A percentile compares a stretch with the other conserved stretches of the same genome.
These are phyloP conservation scores for Bedellia somnulentella DNA, from an alignment of 2,888 invertebrate genomes.

Conservation along the genomic window DNA sequence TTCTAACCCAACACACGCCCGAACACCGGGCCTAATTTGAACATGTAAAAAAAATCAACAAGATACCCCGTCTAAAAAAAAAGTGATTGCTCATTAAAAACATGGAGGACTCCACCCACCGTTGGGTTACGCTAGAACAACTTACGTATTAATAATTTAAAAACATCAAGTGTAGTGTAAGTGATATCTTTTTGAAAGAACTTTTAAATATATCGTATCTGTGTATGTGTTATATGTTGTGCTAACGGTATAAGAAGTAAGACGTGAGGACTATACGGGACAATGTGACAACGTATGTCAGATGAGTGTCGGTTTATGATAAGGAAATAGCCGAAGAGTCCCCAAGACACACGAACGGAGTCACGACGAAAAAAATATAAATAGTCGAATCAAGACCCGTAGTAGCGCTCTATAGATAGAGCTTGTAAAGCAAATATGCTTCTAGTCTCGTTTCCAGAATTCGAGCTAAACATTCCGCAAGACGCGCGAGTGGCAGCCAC, in stretches of 20 bases:
- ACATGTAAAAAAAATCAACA: not conserved
- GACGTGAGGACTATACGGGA: too few species aligned
- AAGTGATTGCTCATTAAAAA: not conserved
- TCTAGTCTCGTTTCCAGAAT: constrained; percentile 3
- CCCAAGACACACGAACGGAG: not conserved
- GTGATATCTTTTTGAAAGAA: too few species aligned
- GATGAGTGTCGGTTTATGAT: too few species aligned
- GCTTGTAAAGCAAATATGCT: constrained; percentile 15
- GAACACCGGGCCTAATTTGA: not conserved
- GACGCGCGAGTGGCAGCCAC: too few species aligned
- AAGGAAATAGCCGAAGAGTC: too few species aligned
- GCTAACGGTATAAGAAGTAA: too few species aligned
- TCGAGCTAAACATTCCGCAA: constrained; percentile 10
- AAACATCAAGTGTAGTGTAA: too few species aligned
- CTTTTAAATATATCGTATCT: too few species aligned
- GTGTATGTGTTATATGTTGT: too few species aligned
- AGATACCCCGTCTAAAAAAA: not conserved
- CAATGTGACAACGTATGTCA: too few species aligned
- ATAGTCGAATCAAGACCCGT: not conserved
- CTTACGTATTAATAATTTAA: too few species aligned
- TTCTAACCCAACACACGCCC: too few species aligned
- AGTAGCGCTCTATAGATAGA: constrained; percentile 2
- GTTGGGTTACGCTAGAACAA: not conserved
- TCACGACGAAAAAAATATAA: not conserved
- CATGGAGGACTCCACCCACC: not conserved